These are phyloP conservation scores for Apamea anceps DNA, from an alignment of 2,888 invertebrate genomes.

Conservation along the genomic window DNA sequence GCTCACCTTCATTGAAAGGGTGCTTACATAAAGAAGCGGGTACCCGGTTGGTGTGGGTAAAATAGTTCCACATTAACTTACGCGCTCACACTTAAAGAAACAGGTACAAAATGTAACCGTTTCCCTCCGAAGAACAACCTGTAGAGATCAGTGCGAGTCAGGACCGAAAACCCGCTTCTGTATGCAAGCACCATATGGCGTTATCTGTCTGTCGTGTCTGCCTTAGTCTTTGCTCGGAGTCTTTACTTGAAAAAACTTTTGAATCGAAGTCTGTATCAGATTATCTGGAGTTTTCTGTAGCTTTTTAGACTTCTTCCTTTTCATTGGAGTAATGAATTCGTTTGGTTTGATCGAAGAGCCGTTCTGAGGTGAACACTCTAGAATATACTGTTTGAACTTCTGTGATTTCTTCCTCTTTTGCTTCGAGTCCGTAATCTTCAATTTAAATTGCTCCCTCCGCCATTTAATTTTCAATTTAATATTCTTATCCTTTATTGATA, in stretches of 20 bases:
- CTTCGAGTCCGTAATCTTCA: constrained; percentile 72
- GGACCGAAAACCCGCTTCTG: too few species aligned
- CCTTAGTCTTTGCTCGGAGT: constrained; percentile 34
- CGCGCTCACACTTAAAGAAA: too few species aligned
- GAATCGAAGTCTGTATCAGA: constrained; percentile 80
- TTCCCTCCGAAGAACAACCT: too few species aligned
- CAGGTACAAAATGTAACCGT: too few species aligned
- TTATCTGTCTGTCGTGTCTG: too few species aligned
- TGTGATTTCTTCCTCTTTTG: constrained; percentile 49
- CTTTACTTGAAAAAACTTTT: constrained; percentile 78
- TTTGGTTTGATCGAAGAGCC: constrained; percentile 65
- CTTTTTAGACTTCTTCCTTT: constrained; percentile 68
- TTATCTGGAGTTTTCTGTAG: constrained; percentile 75
- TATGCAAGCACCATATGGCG: too few species aligned
- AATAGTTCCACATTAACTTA: too few species aligned
- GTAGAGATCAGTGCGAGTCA: too few species aligned
- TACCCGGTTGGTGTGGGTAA: too few species aligned
- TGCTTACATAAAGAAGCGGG: too few species aligned
- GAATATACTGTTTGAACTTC: constrained; percentile 77
- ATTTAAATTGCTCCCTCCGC: constrained; percentile 71
- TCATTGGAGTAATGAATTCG: constrained; percentile 70
- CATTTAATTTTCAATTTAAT: constrained; percentile 79
- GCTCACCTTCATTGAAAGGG: too few species aligned
- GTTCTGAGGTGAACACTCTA: constrained; percentile 73
- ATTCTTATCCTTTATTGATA: constrained; percentile 71